Base-by-base conservation (phyloP, 2,113 vertebrate genomes). In the Oxyura jamaicensis region DNA sequence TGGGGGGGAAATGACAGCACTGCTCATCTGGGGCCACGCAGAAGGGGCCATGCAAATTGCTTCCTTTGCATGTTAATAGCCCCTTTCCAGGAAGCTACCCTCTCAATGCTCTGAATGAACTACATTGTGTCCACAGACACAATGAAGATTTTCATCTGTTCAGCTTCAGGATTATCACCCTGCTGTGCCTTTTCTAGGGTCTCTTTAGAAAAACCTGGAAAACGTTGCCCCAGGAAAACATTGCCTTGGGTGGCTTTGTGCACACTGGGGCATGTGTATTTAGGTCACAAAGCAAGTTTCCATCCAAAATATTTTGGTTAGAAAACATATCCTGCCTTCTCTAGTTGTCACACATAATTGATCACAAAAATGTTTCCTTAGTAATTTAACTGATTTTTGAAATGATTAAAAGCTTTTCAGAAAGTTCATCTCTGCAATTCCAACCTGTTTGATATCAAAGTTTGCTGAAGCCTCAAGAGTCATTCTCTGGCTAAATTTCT, bases 401-500 rank as follows among this genome's bases (percentile, higher is more conserved):
- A 83, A 55, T 60, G 4, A 60, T 84, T 79, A 56, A 82, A 92
- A 81, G 26, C 13, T 73, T 92, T 89, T 82, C 73, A 36, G 44
- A 76, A 76, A 58, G 13, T 82, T 95, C 39, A 76, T 80, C 12
- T 66, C 55, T 2, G 0, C 12, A 83, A 28, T 88, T 85, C 19
- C 71, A 93, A 83, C 31, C 20, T 86, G 53, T 91, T 89, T 79
- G 84, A 80, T 88, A 87, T 85, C n/a, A 69, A 79, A 90, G 50
- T 90, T 79, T 69, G 33, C 39, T 39, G 58, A 87, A 87, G 44
- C 58, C 69, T 92, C 71, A 76, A 92, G 41, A 66, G 21, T 33
- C 0, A 68, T 76, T 95, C 29, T 62, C 50, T 85, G 44, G 16
- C 17, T 80, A 74, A 79, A 83, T 85, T 85, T 94, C 36, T 90